A percentile compares a stretch with the other conserved stretches of the same genome.
phyloP scores from a whole-genome alignment of 1,140 invertebrate genomes.

The Linepithema humile region DNA sequence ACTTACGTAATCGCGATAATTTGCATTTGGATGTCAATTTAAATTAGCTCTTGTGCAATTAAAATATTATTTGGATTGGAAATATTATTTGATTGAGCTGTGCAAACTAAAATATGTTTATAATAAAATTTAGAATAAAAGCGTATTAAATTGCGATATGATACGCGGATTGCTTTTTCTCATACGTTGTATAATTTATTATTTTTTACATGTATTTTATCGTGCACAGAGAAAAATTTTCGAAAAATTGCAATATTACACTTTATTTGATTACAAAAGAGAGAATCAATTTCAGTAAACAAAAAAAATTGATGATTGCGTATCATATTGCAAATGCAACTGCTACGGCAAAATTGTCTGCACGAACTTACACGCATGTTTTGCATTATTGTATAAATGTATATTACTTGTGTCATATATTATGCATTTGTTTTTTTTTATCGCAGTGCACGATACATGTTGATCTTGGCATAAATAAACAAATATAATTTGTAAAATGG shows the following conservation, averaged over 20 bases:
- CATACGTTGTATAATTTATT: too few relatives aligned
- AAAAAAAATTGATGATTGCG: neutral
- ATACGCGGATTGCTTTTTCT: neutral
- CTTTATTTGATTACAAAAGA: neutral
- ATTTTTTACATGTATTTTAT: neutral
- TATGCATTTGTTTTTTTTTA: neutral
- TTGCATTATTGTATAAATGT: neutral
- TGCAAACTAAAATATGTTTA: neutral
- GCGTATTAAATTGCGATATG: neutral
- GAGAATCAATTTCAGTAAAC: neutral
- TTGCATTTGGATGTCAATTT: neutral
- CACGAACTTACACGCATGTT: neutral
- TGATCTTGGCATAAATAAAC: neutral
- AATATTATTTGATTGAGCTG: neutral
- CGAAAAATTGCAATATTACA: neutral
- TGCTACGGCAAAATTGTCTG: neutral
- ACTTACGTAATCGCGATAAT: neutral
- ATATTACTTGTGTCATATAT: neutral
- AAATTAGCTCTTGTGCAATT: neutral
- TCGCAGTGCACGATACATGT: neutral
- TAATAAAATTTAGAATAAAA: neutral
- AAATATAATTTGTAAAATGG: neutral
- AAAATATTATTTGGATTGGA: too few relatives aligned
- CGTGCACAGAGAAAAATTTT: neutral
- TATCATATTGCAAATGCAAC: neutral